Evolutionary conservation across 2,888 invertebrate species (phyloP).

Genomic region (Melitaea athalia): DNA sequence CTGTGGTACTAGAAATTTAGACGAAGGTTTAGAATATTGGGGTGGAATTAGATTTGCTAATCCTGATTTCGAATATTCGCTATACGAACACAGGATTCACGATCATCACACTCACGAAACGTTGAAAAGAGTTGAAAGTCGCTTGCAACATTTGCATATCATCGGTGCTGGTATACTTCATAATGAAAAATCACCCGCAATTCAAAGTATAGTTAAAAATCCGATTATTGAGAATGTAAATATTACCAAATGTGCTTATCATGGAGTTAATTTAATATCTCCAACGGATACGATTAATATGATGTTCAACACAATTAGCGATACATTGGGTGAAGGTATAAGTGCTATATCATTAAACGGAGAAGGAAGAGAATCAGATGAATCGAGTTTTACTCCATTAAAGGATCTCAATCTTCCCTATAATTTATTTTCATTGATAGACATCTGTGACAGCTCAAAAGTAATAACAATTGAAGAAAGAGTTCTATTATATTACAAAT

Average conservation of each 20-base stretch:
- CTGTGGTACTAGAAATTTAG: slow-evolving; percentile 89
- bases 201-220: slow-evolving; percentile 94
- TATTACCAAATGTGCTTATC: slow-evolving; percentile 91
- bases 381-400: slow-evolving; percentile 94
- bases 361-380: slow-evolving; percentile 93
- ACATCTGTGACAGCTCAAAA: slow-evolving; percentile 98
- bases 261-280: slow-evolving; percentile 95
- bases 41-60: slow-evolving; percentile 97
- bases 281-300: slow-evolving; percentile 92
- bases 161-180: slow-evolving; percentile 97
- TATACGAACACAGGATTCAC: slow-evolving; percentile 91
- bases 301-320: slow-evolving; percentile 87
- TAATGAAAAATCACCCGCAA: slow-evolving; percentile 95
- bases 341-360: slow-evolving; percentile 95
- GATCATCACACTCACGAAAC: slow-evolving; percentile 90
- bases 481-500: slow-evolving; percentile 96
- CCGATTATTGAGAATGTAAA: slow-evolving; percentile 91
- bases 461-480: slow-evolving; percentile 94
- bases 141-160: slow-evolving; percentile 90
- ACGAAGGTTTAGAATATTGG: slow-evolving; percentile 90
- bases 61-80: slow-evolving; percentile 93
- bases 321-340: slow-evolving; percentile 94
- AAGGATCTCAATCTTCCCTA: slow-evolving; percentile 92
- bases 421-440: slow-evolving; percentile 95
- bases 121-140: slow-evolving; percentile 87